Conservation (phyloP, 2,113 vertebrate species). For the Pygoscelis antarcticus region DNA sequence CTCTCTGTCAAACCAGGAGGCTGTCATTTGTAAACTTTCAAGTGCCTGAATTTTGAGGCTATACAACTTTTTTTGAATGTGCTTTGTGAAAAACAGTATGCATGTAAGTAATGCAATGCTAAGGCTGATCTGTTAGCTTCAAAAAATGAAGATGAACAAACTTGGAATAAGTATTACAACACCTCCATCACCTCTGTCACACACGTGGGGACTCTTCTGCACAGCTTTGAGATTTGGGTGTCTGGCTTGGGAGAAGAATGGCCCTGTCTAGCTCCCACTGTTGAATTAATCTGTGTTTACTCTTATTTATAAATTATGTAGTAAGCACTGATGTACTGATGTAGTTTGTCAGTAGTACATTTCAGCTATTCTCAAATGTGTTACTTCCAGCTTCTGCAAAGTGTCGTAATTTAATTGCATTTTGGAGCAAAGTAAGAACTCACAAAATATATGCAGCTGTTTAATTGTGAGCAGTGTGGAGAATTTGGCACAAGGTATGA, state of each 20-base stretch:
- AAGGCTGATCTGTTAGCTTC: background rate
- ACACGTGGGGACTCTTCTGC: background rate
- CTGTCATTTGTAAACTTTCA: accelerated
- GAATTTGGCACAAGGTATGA: background rate
- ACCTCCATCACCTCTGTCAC: background rate
- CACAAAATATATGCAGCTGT: background rate
- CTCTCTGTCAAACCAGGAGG: background rate
- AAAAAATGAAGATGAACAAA: background rate
- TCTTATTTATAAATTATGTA: background rate
- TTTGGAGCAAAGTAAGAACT: background rate
- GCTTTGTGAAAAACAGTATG: background rate
- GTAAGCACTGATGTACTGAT: background rate
- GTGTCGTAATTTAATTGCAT: background rate
- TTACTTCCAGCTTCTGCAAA: background rate
- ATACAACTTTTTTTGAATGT: background rate
- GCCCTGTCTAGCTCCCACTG: background rate
- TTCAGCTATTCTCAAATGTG: background rate
- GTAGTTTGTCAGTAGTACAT: background rate
- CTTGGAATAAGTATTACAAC: background rate
- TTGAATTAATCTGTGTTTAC: background rate
- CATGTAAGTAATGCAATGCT: background rate
- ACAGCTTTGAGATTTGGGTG: background rate
- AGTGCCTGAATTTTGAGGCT: background rate
- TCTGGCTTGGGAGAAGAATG: background rate
- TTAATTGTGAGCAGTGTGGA: background rate